A percentile compares a stretch with the other conserved stretches of the same genome.
Evolutionary conservation across 92 coral and sea anemone genomes (phyloP).

Genomic region (Phymanthus crucifer): DNA sequence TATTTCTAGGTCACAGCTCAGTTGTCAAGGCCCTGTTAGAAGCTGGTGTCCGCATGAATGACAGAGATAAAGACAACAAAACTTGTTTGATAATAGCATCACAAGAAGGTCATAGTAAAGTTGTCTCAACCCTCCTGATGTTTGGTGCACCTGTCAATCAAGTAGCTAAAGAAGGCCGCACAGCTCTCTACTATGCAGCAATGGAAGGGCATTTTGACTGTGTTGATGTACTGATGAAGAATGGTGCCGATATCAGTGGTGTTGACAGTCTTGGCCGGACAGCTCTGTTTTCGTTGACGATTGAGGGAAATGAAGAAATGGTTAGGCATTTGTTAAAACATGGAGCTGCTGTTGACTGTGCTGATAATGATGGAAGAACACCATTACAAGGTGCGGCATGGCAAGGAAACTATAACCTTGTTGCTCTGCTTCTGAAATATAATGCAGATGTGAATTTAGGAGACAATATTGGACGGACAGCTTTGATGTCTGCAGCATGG

Average conservation of each 20-base stretch:
- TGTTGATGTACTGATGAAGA: constrained; percentile 65
- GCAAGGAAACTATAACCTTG: constrained; percentile 85
- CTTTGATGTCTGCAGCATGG: constrained; percentile 99
- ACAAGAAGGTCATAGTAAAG: constrained; percentile 82
- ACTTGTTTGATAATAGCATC: constrained; percentile 92
- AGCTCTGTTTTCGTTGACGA: constrained; percentile 78
- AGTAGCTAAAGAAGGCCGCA: constrained; percentile 77
- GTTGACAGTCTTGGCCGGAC: constrained; percentile 83
- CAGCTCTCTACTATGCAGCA: constrained; percentile 85
- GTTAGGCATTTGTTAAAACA: constrained; percentile 67
- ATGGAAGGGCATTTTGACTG: constrained; percentile 86
- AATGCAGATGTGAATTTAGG: constrained; percentile 83
- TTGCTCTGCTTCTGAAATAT: constrained; percentile 72
- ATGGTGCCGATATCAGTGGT: constrained; percentile 71
- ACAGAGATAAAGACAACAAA: constrained; percentile 67
- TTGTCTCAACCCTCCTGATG: constrained; percentile 64
- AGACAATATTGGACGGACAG: constrained; percentile 83
- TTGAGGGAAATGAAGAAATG: constrained; percentile 86
- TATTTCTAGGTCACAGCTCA: constrained; percentile 62
- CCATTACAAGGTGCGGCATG: constrained; percentile 94
- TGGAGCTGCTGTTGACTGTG: constrained; percentile 81
- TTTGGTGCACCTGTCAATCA: constrained; percentile 78
- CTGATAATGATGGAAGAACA: constrained; percentile 83
- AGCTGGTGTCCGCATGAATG: constrained; percentile 64
- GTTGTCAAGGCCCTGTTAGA: constrained; percentile 68